Evolutionary conservation across 2,113 vertebrate species (phyloP), one percentile per base, ranked within the genome.

Genomic region (Lampris incognitus): DNA sequence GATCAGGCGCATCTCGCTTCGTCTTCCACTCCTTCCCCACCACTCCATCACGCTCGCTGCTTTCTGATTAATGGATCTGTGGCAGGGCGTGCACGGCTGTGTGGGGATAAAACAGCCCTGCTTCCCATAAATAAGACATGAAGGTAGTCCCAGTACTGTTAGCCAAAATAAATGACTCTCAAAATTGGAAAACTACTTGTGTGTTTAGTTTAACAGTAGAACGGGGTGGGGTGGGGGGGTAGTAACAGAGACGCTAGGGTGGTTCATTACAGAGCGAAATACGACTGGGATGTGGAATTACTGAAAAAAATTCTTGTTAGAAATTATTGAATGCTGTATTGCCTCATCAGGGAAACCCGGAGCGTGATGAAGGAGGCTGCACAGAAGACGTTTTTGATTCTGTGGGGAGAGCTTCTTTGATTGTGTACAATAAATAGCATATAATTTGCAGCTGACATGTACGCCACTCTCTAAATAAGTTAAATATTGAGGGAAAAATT

Each of bases 1-100:
- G 82, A 91, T 91, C 83, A 71, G 64, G 50, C 75, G 59, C 82
- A 74, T 85, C 84, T 85, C 66, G 41, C 75, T 58, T 46, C 54
- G 65, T 88, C 85, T 77, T 80, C 67, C 69, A 79, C 78, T 78
- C 62, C 64, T 60, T 73, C 68, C 49, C 57, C 40, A 74, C 69
- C 76, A 74, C 81, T 87, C 76, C 2, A 82, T 87, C 79, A 82
- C 62, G 42, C 65, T 66, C 74, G 55, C 59, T n/a, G 11, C 44
- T 41, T 72, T 41, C 24, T 85, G 66, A 87, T 83, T 75, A 76
- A 83, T 84, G 36, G 54, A 68, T 69, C 59, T 11, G 68, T 65
- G 11, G 7, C 52, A 68, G 52, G 52, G 66, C 4, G 1, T 62
- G 36, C 11, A 24, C 2, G 69, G 58, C 66, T 61, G 54, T 66